phyloP scores from a whole-genome alignment of 2,888 invertebrate species.

The Heliconius cydno region DNA sequence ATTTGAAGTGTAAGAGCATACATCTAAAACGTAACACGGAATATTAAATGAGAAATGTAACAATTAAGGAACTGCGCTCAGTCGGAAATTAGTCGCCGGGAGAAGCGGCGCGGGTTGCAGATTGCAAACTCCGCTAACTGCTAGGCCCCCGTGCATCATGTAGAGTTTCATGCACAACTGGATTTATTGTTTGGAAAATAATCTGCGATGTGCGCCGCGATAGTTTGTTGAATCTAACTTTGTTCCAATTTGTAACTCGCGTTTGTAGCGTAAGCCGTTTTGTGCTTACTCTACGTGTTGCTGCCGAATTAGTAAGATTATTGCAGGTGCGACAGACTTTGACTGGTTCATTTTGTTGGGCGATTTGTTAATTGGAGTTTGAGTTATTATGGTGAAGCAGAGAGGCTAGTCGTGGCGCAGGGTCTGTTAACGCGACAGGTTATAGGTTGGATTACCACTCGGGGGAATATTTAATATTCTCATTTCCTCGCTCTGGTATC shows the following conservation, averaged over 20 bases:
- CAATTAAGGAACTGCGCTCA: conserved; percentile 58
- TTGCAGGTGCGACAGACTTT: not conserved
- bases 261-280: conserved; percentile 18
- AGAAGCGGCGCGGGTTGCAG: conserved; percentile 55
- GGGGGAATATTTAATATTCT: too few relatives aligned
- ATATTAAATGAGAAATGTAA: conserved; percentile 57
- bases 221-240: conserved; percentile 40
- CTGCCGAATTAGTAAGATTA: not conserved
- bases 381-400: not conserved
- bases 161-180: conserved; percentile 39
- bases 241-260: conserved; percentile 26
- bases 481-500: too few relatives aligned
- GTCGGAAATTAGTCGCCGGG: conserved; percentile 81
- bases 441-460: too few relatives aligned
- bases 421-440: too few relatives aligned
- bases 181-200: conserved; percentile 46
- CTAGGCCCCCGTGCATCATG: conserved; percentile 39
- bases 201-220: conserved; percentile 32
- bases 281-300: not conserved
- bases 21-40: conserved; percentile 44
- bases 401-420: too few relatives aligned
- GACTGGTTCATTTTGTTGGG: not conserved
- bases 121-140: conserved; percentile 55
- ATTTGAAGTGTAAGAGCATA: conserved; percentile 18
- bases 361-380: not conserved